A percentile compares a stretch with the other conserved stretches of the same genome.
Conservation (phyloP, 37 sponge, comb jelly and placozoan species). For the Cladorhizidae sp. region DNA sequence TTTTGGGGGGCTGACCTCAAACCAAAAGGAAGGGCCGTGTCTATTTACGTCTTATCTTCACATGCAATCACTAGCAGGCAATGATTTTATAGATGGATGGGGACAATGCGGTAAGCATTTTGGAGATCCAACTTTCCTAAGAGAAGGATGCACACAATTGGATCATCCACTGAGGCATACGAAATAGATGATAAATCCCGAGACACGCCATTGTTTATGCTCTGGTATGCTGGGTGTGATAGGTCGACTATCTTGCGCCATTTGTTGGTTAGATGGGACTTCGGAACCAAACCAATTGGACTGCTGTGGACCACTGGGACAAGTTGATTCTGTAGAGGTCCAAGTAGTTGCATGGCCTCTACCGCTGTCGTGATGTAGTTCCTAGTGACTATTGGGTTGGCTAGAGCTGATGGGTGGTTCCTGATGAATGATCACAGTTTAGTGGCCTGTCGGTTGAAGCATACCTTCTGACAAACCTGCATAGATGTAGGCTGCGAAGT, state of each 20-base stretch:
- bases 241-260: slow-evolving; percentile 29
- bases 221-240: slow-evolving; percentile 2
- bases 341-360: background rate
- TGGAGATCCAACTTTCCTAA: slow-evolving; percentile 4
- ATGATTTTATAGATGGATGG: too few species aligned
- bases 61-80: too few species aligned
- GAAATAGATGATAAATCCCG: too few species aligned
- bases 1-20: slow-evolving; percentile 6
- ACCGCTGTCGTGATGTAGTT: background rate
- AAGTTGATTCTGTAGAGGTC: background rate
- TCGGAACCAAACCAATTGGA: slow-evolving; percentile 6
- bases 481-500: background rate
- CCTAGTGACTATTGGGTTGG: background rate
- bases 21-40: slow-evolving; percentile 1
- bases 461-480: background rate
- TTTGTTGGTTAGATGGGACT: background rate
- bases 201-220: slow-evolving; percentile 23
- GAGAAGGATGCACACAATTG: slow-evolving; percentile 16
- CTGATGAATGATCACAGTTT: too few species aligned
- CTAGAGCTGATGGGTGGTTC: slow-evolving; percentile 10
- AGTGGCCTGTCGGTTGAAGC: too few species aligned
- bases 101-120: too few species aligned
- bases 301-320: background rate
- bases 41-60: slow-evolving; percentile 1
- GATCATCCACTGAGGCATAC: background rate